Evolutionary conservation across 2,113 vertebrate genomes (phyloP).

Genomic region (Crotalus viridis): DNA sequence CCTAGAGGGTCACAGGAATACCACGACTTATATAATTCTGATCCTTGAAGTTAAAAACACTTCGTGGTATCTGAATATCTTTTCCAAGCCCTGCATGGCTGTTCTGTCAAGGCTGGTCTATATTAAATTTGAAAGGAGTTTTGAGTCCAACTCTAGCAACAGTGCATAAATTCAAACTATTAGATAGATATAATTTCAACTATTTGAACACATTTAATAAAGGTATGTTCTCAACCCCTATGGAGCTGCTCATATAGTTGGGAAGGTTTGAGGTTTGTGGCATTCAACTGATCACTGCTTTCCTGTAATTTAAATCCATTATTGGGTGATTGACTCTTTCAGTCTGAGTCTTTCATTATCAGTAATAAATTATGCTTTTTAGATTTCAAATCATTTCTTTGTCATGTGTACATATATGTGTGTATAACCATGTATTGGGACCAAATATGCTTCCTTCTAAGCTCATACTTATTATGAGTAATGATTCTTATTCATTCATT

Average conservation of each 20-base stretch:
- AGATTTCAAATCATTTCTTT: background rate
- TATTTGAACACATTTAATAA: background rate
- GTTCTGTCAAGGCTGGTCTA: background rate
- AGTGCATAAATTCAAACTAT: background rate
- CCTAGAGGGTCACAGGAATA: background rate
- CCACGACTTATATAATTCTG: background rate
- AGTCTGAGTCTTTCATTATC: background rate
- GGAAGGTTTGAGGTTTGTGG: background rate
- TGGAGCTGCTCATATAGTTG: background rate
- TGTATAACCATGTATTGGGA: background rate
- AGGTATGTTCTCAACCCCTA: background rate
- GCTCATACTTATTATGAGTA: background rate
- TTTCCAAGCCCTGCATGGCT: background rate
- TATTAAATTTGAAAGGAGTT: background rate
- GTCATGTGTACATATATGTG: background rate
- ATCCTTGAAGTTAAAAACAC: background rate
- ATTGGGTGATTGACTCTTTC: background rate
- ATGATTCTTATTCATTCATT: background rate
- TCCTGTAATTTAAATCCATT: background rate
- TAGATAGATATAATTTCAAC: background rate
- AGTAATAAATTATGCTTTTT: background rate
- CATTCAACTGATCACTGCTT: background rate
- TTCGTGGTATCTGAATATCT: background rate
- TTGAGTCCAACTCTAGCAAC: background rate
- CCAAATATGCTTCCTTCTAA: background rate